phyloP scores from a whole-genome alignment of 2,113 vertebrate species.

The Sitta europaea region DNA sequence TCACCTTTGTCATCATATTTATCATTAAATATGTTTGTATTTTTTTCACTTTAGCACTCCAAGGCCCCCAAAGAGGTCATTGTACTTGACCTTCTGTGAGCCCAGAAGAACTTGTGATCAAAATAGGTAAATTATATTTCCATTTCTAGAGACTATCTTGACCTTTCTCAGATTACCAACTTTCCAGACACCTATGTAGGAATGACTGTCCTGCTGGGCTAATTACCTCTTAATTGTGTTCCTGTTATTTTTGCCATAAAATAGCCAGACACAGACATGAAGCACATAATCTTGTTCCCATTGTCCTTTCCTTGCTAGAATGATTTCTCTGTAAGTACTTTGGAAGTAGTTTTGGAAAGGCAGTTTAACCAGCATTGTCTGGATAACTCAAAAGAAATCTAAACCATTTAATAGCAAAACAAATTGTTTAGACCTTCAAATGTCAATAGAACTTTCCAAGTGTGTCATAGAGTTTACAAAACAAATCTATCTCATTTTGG shows the following conservation, averaged over 20 bases:
- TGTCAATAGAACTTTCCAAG: neutral
- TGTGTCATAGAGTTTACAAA: neutral
- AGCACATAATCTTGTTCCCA: neutral
- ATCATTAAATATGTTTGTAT: neutral
- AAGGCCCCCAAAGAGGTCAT: neutral
- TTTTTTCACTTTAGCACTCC: neutral
- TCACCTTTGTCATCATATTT: neutral
- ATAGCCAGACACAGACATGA: neutral
- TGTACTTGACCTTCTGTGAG: neutral
- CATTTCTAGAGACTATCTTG: neutral
- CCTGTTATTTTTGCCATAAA: neutral
- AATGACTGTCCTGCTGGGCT: neutral
- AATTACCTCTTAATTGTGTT: neutral
- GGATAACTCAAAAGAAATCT: neutral
- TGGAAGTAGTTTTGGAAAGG: neutral
- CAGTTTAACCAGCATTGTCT: neutral
- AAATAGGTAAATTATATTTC: constrained; percentile 9
- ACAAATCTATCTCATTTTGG: neutral
- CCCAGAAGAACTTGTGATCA: neutral
- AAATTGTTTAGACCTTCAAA: neutral
- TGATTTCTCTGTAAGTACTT: neutral
- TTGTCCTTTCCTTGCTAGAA: neutral
- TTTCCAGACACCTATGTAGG: neutral
- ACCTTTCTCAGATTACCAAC: neutral
- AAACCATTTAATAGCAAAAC: neutral